Base-by-base conservation (phyloP, 92 coral and sea anemone species). In the Plumapathes pennacea region DNA sequence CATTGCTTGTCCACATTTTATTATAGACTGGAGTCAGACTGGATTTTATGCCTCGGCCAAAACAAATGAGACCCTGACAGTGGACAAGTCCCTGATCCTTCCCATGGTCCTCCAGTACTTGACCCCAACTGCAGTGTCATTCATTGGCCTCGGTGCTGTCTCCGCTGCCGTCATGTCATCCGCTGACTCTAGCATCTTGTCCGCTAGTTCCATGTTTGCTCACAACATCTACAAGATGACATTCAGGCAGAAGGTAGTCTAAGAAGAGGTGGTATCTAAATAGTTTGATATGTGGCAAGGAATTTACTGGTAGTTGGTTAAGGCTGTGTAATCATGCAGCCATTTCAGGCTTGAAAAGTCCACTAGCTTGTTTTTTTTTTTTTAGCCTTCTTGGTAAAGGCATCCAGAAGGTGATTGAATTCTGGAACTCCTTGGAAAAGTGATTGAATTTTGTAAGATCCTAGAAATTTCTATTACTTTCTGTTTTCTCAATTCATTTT, bases 91-190 rank as follows among this genome's bases (percentile, higher is more conserved):
- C 3, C 74, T 83, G 14, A 69, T 89, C 32, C 80, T 89, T 8
- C 97, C 95, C 61, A 45, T 89, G 78, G 97, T 84, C 28, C 89
- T 89, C 12, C 97, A 87, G 60, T 76, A 89, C 37, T 85, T 89
- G 32, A 89, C 97, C 3, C 97, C 97, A 8, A 67, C 83, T 18
- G 86, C 80, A 36, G 84, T 89, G 47, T 77, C 97, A 3, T 85
- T 85, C 69, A 64, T 89, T 54, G 97, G 97, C 3, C 83, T 89
- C 26, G 97, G 97, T 11, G 97, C 97, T n/a, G 84, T 89, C 28
- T 89, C 97, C 10, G 97, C 97, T 6, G 97, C 97, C 21, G 97
- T 89, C 46, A 89, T 89, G 97, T 89, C 97, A 2, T 89, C 97
- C 2, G 78, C 97, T 18, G 97, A 89, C 60, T 89, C 97, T 64